phyloP scores from a whole-genome alignment of 2,797 vertebrate genomes.

The Chiloscyllium punctatum region DNA sequence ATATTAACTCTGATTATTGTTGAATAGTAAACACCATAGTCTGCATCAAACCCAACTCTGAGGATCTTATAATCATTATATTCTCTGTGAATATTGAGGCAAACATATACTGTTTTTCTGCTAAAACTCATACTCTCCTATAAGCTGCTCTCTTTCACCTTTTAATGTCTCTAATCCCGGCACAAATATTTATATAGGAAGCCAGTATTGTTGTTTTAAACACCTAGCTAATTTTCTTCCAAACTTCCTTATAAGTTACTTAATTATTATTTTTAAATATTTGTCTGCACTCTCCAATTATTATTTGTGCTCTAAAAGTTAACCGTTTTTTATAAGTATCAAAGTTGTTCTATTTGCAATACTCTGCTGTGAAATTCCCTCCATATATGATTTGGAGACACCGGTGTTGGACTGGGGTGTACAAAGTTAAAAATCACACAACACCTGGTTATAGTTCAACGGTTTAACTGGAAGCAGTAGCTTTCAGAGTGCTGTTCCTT shows the following conservation, averaged over 20 bases:
- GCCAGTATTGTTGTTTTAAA: neutral
- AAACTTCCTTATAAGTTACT: neutral
- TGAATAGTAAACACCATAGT: neutral
- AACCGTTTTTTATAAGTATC: neutral
- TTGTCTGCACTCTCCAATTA: neutral
- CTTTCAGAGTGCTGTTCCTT: no score
- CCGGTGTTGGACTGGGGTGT: no score
- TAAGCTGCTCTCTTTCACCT: neutral
- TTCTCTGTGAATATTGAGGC: neutral
- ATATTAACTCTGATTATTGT: neutral
- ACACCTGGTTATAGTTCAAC: no score
- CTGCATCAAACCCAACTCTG: neutral
- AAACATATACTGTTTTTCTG: neutral
- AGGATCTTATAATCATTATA: neutral
- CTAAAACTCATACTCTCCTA: neutral
- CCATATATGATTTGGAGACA: no score
- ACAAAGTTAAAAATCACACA: no score
- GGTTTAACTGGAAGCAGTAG: no score
- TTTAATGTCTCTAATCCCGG: neutral
- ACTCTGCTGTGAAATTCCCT: neutral
- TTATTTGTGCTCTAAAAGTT: neutral
- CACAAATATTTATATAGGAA: neutral
- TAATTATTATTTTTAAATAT: neutral
- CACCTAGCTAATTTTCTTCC: neutral
- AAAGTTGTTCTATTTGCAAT: neutral